These are phyloP conservation scores for Promerops cafer DNA, from an alignment of 2,113 vertebrate genomes.

Conservation along the genomic window DNA sequence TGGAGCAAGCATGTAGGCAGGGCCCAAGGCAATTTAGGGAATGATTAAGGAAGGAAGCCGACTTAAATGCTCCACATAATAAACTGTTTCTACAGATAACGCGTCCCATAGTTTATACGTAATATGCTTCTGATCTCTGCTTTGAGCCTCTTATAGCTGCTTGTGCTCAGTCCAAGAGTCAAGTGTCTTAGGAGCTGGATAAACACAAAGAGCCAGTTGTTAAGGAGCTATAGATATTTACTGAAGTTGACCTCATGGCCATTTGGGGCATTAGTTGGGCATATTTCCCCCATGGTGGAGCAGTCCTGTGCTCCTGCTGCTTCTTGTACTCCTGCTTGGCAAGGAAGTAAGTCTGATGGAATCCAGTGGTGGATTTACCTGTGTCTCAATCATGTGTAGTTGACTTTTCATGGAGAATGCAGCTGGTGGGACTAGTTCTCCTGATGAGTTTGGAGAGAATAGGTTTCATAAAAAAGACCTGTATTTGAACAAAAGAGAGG, in stretches of 20 bases:
- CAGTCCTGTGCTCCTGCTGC: not conserved
- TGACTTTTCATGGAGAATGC: not conserved
- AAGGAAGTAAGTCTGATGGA: not conserved
- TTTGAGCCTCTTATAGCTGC: slow-evolving; percentile 10
- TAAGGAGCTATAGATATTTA: slow-evolving; percentile 20
- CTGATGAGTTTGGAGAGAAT: not conserved
- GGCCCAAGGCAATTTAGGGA: not conserved
- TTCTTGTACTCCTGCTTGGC: not conserved
- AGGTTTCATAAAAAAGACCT: not conserved
- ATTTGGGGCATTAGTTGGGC: not conserved
- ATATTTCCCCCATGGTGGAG: not conserved
- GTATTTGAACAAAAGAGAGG: not conserved
- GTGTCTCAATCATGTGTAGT: rapidly evolving
- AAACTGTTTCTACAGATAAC: not conserved
- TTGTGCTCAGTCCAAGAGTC: slow-evolving; percentile 2
- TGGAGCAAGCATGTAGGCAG: not conserved
- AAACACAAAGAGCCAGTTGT: slow-evolving; percentile 7
- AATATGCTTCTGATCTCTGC: slow-evolving; percentile 17
- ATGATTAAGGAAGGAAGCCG: not conserved
- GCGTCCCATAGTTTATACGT: not conserved
- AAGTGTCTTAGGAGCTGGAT: slow-evolving; percentile 27
- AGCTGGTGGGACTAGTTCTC: not conserved
- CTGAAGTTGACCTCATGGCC: not conserved
- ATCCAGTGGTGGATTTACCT: not conserved
- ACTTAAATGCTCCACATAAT: not conserved